These are phyloP conservation scores for Serilophus lunatus DNA, from an alignment of 2,113 vertebrate species.

Conservation along the genomic window DNA sequence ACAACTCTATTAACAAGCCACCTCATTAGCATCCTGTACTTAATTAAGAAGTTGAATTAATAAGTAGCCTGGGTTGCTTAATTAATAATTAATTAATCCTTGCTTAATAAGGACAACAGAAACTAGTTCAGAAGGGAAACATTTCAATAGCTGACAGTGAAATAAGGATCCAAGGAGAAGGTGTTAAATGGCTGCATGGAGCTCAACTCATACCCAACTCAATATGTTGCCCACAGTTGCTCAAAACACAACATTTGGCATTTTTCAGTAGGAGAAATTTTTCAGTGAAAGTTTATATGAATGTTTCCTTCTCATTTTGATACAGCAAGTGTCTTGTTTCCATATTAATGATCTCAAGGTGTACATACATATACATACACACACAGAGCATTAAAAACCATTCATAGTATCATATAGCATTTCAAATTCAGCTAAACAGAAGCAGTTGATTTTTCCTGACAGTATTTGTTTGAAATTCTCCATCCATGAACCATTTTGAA, in stretches of 20 bases:
- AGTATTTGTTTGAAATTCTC: neutral
- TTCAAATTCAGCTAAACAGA: neutral
- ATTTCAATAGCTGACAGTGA: neutral
- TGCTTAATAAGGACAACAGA: constrained; percentile 34
- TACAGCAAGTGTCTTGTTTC: constrained; percentile 4
- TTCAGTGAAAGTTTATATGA: neutral
- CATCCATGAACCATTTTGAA: neutral
- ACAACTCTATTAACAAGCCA: constrained; percentile 20
- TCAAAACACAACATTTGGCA: neutral
- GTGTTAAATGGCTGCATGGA: neutral
- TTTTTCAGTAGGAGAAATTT: neutral
- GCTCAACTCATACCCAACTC: neutral
- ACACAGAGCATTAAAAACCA: neutral
- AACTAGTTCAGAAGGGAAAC: neutral
- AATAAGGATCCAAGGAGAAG: neutral
- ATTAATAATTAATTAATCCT: constrained; percentile 49
- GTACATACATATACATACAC: neutral
- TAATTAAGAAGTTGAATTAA: constrained; percentile 38
- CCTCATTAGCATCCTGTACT: neutral
- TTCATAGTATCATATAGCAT: neutral
- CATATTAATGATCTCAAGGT: constrained; percentile 22
- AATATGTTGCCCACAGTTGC: neutral
- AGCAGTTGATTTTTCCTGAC: neutral
- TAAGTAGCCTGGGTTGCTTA: neutral
- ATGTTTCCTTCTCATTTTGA: neutral